These are phyloP conservation scores for Thera britannica DNA, from an alignment of 2,888 invertebrate species.

Conservation along the genomic window DNA sequence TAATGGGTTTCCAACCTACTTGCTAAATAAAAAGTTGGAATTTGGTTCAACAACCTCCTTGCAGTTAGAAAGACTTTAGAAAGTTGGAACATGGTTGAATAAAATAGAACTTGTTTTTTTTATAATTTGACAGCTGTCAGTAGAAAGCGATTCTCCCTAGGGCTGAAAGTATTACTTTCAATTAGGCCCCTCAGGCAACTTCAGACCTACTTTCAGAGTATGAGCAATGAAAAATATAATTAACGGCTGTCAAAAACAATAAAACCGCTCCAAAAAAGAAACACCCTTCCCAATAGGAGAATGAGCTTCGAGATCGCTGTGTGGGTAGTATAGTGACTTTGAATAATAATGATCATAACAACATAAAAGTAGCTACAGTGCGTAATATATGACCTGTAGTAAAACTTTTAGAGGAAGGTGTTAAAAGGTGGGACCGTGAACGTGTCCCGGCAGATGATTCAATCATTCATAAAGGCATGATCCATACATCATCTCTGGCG, in stretches of 20 bases:
- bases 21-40: no score
- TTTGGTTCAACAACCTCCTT: no score
- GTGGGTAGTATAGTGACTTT: conserved; percentile 77
- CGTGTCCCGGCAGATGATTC: conserved; percentile 81
- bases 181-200: no score
- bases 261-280: conserved; percentile 48
- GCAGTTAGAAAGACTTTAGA: no score
- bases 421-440: conserved; percentile 78
- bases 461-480: conserved; percentile 82
- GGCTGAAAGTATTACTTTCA: no score
- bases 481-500: conserved; percentile 79
- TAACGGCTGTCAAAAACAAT: conserved; percentile 44
- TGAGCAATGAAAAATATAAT: conserved; percentile 7
- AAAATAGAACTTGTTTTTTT: no score
- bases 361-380: conserved; percentile 78
- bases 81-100: no score
- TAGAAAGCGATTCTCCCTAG: no score
- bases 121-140: no score
- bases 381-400: conserved; percentile 80
- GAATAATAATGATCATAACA: conserved; percentile 82
- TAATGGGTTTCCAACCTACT: no score
- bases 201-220: no score
- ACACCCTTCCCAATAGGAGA: conserved; percentile 49
- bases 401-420: conserved; percentile 82
- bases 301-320: conserved; percentile 56